Percentiles rank a stretch among this genome's conserved stretches.
Conservation (phyloP, 2,797 vertebrate species). For the Fringilla coelebs region DNA sequence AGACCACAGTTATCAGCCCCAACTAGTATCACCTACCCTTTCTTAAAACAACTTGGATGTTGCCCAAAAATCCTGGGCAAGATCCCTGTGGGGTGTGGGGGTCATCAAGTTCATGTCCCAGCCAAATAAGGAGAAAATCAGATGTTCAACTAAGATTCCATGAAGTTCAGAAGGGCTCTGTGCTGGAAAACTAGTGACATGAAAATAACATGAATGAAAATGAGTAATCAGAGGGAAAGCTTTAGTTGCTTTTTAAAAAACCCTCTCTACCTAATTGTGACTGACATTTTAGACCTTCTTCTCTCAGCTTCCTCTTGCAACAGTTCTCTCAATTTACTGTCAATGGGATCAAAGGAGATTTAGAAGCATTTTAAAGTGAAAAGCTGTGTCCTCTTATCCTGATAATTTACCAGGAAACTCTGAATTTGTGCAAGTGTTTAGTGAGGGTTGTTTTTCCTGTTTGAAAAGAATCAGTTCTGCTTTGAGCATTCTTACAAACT, state of each 20-base stretch:
- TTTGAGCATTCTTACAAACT: not conserved
- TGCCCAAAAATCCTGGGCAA: not conserved
- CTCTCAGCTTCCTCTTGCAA: not conserved
- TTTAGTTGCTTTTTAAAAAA: not conserved
- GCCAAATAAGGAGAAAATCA: not conserved
- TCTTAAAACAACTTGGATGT: not conserved
- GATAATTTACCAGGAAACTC: not conserved
- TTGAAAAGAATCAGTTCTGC: not conserved
- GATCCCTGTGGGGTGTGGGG: not conserved
- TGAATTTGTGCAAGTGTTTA: not conserved
- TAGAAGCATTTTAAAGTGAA: not conserved
- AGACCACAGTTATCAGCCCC: not conserved
- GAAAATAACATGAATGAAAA: not conserved
- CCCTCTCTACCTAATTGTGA: not conserved
- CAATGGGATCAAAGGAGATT: not conserved
- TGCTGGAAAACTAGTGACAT: not conserved
- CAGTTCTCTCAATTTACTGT: not conserved
- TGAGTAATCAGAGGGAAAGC: not conserved
- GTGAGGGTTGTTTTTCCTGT: not conserved
- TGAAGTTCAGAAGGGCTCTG: not conserved
- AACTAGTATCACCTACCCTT: not conserved
- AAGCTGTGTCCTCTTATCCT: not conserved
- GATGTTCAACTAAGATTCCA: not conserved
- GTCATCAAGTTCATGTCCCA: not conserved
- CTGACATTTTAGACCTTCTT: not conserved